phyloP scores from a whole-genome alignment of 2,797 vertebrate genomes.

The Pteropus rufus region DNA sequence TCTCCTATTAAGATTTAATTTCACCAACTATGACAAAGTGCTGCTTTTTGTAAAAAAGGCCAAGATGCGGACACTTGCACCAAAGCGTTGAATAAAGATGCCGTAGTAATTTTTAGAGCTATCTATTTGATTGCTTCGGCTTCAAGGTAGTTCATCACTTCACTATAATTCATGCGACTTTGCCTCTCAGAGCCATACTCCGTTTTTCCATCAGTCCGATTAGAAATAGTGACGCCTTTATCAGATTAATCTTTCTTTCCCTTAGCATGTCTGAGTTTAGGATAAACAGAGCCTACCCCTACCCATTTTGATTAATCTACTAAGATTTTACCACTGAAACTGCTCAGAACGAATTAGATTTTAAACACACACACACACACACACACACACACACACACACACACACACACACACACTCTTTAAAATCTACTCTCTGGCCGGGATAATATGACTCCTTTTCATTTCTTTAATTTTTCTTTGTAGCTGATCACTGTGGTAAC shows the following conservation, averaged over 20 bases:
- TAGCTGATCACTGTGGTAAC: conserved; percentile 27
- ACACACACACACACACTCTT: neutral
- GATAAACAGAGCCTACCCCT: conserved; percentile 63
- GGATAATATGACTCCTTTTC: neutral
- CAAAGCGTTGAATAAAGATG: conserved; percentile 83
- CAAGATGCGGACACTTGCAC: conserved; percentile 66
- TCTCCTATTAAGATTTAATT: conserved; percentile 81
- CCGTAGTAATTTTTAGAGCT: conserved; percentile 84
- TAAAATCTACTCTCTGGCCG: neutral
- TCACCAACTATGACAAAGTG: conserved; percentile 84
- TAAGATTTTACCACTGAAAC: conserved; percentile 13
- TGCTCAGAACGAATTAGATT: conserved; percentile 37
- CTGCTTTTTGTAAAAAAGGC: conserved; percentile 69
- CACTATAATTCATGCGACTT: conserved; percentile 82
- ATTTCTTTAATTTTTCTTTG: conserved; percentile 42
- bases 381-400: no score
- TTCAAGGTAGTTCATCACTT: conserved; percentile 85
- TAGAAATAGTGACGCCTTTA: conserved; percentile 83
- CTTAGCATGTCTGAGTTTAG: conserved; percentile 73
- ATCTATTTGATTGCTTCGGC: conserved; percentile 87
- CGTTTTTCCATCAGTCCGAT: conserved; percentile 86
- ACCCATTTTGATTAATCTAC: neutral
- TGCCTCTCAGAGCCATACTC: conserved; percentile 80
- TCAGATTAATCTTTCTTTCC: conserved; percentile 82
- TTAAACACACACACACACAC: conserved; percentile 37